Evolutionary conservation across 2,888 invertebrate genomes (phyloP).

Genomic region (Dolichopus griseipennis): DNA sequence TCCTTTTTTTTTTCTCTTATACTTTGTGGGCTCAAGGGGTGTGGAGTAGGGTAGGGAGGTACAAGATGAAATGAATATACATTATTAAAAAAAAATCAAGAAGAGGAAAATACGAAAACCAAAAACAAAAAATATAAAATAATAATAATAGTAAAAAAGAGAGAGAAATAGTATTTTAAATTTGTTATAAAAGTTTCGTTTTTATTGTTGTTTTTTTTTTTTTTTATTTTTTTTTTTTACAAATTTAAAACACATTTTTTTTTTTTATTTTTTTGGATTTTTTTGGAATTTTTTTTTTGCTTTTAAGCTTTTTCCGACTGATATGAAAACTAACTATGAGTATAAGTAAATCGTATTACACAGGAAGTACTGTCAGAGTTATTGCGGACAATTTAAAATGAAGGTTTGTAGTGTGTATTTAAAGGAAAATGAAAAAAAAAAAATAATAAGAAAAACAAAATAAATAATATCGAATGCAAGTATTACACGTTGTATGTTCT

Average conservation of each 20-base stretch:
- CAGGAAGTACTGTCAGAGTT: slow-evolving; percentile 1
- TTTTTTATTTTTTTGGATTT: too few species aligned
- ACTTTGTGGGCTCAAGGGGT: too few species aligned
- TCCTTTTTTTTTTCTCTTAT: too few species aligned
- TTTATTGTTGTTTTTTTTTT: neutral
- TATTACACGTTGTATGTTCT: neutral
- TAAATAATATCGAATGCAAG: neutral
- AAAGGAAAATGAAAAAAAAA: neutral
- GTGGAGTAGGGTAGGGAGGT: too few species aligned
- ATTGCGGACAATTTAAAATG: slow-evolving; percentile 1
- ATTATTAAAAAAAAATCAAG: neutral
- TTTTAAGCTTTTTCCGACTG: neutral
- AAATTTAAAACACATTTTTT: neutral
- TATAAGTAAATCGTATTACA: slow-evolving; percentile 1
- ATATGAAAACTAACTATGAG: neutral
- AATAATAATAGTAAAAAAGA: neutral
- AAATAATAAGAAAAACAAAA: neutral
- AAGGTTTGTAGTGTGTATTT: neutral
- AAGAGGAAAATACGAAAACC: neutral
- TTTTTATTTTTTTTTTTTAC: neutral
- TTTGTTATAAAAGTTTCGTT: neutral
- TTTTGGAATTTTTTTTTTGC: too few species aligned
- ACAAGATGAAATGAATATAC: neutral
- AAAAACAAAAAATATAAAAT: neutral
- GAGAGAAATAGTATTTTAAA: neutral